Conservation (phyloP, 2,113 vertebrate species). For the Raphicerus campestris region DNA sequence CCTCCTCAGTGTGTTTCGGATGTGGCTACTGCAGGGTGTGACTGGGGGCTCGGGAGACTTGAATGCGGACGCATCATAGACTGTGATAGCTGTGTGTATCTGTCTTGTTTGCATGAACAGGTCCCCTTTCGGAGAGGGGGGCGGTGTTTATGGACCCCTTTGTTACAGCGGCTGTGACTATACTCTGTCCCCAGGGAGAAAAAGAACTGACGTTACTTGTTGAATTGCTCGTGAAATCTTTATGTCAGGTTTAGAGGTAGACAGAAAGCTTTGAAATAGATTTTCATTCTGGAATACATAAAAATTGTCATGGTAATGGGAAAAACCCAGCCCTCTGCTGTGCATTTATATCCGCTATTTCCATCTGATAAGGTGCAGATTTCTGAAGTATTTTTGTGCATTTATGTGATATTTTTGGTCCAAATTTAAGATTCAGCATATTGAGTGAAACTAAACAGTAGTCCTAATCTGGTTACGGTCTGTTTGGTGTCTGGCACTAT, state of each 20-base stretch:
- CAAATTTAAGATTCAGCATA: neutral
- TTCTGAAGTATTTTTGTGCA: slow-evolving; percentile 1
- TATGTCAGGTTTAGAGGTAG: neutral
- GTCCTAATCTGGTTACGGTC: neutral
- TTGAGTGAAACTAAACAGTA: neutral
- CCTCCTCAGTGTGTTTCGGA: neutral
- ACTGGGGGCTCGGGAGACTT: neutral
- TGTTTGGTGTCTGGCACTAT: neutral
- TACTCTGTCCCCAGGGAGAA: neutral
- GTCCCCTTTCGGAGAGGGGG: neutral
- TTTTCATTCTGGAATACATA: slow-evolving; percentile 33
- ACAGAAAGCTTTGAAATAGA: slow-evolving; percentile 14
- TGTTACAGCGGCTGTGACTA: neutral
- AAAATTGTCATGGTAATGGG: slow-evolving; percentile 10
- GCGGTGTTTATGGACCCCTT: neutral
- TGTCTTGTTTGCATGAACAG: neutral
- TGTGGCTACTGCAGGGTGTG: neutral
- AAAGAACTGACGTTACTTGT: neutral
- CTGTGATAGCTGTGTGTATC: neutral
- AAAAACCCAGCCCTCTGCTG: neutral
- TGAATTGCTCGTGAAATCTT: neutral
- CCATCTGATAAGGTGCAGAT: neutral
- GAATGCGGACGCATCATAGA: neutral
- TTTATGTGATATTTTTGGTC: slow-evolving; percentile 2
- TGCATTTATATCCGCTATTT: neutral